phyloP scores from a whole-genome alignment of 2,113 vertebrate genomes.

The Syrrhaptes paradoxus region DNA sequence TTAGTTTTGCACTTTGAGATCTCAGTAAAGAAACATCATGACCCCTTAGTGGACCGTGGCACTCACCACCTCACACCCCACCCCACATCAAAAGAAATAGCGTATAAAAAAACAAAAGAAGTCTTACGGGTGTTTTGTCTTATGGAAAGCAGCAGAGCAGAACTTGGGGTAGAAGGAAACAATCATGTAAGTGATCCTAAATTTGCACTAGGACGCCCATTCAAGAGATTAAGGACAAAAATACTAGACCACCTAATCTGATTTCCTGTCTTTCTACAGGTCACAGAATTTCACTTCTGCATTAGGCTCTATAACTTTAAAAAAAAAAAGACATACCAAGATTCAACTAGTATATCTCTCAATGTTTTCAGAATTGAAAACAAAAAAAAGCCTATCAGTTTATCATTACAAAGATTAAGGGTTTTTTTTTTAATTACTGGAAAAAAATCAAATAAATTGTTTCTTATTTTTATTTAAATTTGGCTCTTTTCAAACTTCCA shows the following conservation, averaged over 20 bases:
- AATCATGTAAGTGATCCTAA: background rate
- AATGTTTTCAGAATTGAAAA: background rate
- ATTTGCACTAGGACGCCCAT: background rate
- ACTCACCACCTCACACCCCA: too few species aligned
- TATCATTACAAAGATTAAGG: background rate
- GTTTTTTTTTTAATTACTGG: background rate
- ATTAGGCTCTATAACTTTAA: background rate
- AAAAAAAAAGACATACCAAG: background rate
- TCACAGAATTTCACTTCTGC: background rate
- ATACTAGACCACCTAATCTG: background rate
- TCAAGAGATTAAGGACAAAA: conserved; percentile 3
- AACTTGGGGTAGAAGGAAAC: background rate
- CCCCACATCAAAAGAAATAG: background rate
- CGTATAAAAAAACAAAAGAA: background rate
- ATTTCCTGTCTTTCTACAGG: background rate
- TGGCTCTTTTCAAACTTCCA: background rate
- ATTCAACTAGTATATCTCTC: background rate
- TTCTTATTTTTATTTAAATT: background rate
- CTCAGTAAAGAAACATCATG: too few species aligned
- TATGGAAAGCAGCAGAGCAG: background rate
- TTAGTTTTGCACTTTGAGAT: too few species aligned
- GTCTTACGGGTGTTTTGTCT: background rate
- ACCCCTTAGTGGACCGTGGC: too few species aligned
- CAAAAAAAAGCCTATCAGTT: background rate
- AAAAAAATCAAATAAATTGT: background rate